These are phyloP conservation scores for Ectobius pallidus DNA, from an alignment of 2,888 invertebrate species.

Conservation along the genomic window DNA sequence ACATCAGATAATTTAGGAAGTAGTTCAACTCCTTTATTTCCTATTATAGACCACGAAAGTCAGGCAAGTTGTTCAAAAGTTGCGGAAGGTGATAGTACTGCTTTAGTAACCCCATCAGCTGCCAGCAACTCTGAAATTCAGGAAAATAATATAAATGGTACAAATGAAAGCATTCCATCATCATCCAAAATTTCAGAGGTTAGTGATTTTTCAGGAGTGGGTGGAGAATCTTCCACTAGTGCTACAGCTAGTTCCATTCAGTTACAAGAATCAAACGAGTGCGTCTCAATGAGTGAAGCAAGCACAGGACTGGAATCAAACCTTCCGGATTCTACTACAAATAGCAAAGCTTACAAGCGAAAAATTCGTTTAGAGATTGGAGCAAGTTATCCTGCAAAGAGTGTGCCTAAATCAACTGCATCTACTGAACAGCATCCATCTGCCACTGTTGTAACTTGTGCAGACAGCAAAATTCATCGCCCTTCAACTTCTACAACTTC, in stretches of 20 bases:
- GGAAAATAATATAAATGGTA: not conserved
- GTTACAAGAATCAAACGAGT: not conserved
- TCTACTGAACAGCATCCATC: slow-evolving; percentile 46
- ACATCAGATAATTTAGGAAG: not conserved
- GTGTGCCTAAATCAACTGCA: slow-evolving; percentile 29
- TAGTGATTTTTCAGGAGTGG: not conserved
- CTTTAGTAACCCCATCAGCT: slow-evolving; percentile 38
- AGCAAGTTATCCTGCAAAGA: slow-evolving; percentile 45
- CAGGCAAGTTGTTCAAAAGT: slow-evolving; percentile 40
- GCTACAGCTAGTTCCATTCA: not conserved
- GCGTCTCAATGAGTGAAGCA: not conserved
- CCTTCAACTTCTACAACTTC: not conserved
- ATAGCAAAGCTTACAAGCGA: slow-evolving; percentile 59
- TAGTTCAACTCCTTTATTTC: not conserved
- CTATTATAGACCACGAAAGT: slow-evolving; percentile 16
- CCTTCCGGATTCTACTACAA: slow-evolving; percentile 41
- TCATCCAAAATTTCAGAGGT: slow-evolving; percentile 6
- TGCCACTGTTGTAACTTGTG: not conserved
- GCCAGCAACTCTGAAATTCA: not conserved
- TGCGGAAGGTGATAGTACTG: slow-evolving; percentile 34
- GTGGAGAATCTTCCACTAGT: not conserved
- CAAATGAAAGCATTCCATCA: slow-evolving; percentile 14
- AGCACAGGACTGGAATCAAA: slow-evolving; percentile 13
- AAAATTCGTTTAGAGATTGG: slow-evolving; percentile 60
- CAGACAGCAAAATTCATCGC: slow-evolving; percentile 4